Conservation (phyloP, 2,113 vertebrate species). For the Saguinus imperator region DNA sequence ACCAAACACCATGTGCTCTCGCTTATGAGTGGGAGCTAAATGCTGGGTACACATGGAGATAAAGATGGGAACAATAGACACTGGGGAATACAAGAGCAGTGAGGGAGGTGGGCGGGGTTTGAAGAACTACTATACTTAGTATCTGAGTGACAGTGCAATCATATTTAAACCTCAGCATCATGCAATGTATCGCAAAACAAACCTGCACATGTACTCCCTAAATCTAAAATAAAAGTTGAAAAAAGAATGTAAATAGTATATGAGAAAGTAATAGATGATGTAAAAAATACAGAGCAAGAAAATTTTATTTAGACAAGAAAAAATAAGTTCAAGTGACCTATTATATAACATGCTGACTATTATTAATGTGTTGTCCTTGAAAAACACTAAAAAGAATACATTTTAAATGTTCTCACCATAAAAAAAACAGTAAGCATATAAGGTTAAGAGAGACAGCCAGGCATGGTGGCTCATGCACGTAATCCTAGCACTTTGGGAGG, state of each 20-base stretch:
- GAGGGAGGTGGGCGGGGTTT: too few relatives aligned
- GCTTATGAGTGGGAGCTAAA: too few relatives aligned
- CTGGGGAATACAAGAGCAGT: too few relatives aligned
- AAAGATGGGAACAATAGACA: too few relatives aligned
- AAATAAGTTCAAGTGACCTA: neutral
- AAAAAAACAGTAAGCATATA: neutral
- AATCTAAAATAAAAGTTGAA: neutral
- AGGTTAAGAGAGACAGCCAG: neutral
- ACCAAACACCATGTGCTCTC: too few relatives aligned
- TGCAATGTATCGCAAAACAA: too few relatives aligned
- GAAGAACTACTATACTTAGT: too few relatives aligned
- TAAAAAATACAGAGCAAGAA: conserved; percentile 27
- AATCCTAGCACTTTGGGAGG: neutral
- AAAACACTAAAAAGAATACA: neutral
- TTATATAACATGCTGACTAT: neutral
- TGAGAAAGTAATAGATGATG: neutral
- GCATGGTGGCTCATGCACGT: neutral
- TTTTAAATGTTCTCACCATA: neutral
- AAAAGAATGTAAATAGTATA: neutral
- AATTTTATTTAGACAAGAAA: neutral
- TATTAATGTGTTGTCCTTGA: neutral
- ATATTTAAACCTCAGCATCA: too few relatives aligned
- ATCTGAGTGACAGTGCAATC: too few relatives aligned
- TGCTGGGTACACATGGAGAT: too few relatives aligned
- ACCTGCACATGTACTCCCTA: too few relatives aligned